Evolutionary conservation across 2,797 vertebrate genomes (phyloP).

Genomic region (Pangasius krempfi): DNA sequence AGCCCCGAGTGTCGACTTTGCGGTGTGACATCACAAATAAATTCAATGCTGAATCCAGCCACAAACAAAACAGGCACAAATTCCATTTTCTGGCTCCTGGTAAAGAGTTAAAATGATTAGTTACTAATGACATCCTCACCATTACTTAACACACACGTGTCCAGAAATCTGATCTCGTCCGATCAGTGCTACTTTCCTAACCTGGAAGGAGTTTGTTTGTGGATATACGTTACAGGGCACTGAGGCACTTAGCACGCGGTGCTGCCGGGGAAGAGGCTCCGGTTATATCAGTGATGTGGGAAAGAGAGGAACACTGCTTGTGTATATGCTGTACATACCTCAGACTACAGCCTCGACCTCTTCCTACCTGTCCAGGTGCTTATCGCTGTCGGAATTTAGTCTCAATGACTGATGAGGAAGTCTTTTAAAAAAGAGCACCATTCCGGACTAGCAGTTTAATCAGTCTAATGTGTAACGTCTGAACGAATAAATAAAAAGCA

Average conservation of each 20-base stretch:
- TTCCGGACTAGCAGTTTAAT: background rate
- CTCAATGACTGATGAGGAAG: background rate
- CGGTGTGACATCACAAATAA: too few relatives aligned
- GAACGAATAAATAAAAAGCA: background rate
- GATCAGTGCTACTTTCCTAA: conserved; percentile 47
- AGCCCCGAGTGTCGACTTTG: too few relatives aligned
- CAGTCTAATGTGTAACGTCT: background rate
- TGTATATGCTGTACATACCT: background rate
- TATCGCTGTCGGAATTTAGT: conserved; percentile 24
- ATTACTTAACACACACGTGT: background rate
- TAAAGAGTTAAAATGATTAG: too few relatives aligned
- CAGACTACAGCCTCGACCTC: conserved; percentile 13
- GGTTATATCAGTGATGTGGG: conserved; percentile 61
- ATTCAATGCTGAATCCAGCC: too few relatives aligned
- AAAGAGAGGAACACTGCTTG: background rate
- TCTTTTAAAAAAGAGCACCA: background rate
- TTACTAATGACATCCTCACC: background rate
- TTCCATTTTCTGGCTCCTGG: too few relatives aligned
- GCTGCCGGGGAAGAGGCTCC: conserved; percentile 59
- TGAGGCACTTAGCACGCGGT: conserved; percentile 63
- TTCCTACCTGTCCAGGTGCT: conserved; percentile 31
- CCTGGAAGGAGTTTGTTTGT: conserved; percentile 55
- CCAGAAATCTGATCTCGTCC: background rate
- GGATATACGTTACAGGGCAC: conserved; percentile 62
- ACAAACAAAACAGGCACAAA: too few relatives aligned